Base-by-base conservation (phyloP, 37 sponge, comb jelly and placozoan species). In the Oopsacas minuta region DNA sequence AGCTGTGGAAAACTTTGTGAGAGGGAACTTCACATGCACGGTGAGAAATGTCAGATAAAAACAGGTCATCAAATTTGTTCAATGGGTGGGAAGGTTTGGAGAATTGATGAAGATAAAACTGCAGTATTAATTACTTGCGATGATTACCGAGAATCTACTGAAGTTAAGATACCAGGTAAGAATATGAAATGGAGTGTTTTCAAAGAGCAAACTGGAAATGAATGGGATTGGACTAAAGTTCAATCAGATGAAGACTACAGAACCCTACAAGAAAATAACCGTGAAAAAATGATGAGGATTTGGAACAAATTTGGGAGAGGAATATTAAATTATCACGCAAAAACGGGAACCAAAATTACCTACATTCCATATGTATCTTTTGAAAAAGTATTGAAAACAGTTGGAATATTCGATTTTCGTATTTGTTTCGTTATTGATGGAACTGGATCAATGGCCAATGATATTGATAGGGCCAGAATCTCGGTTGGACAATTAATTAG, bases 361-460 rank as follows among this genome's bases (percentile, higher is more conserved):
- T 61, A 61, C 30, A 61, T 61, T 61, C 22, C 75, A 32, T 61
- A 61, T 61, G 5, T 34, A 25, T 3, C 7, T 20, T n/a, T n/a
- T 25, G 28, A 61, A 3, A 34, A 61, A 34, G 28, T 20, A 20
- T 61, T 25, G 1, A 10, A 20, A 5, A 25, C 75, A 25, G 17
- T 46, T 22, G 12, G 12, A 12, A 22, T 17, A 12, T 12, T 17
- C 17, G 17, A 46, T 22, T 61, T 32, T 61, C 75, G 20, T 12
- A 61, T 61, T 61, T 61, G 75, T n/a, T 61, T 61, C 75, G 75
- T 61, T 3, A 61, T 61, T 34, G 75, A 61, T 61, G 75, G 75
- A 12, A 61, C 75, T 25, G 22, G 75, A 25, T 61, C 75, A 61
- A 61, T 61, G 75, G 5, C 32, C 30, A 10, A n/a, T 32, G 75